These are phyloP conservation scores for Ibycter americanus DNA, from an alignment of 2,797 vertebrate genomes.

Conservation along the genomic window DNA sequence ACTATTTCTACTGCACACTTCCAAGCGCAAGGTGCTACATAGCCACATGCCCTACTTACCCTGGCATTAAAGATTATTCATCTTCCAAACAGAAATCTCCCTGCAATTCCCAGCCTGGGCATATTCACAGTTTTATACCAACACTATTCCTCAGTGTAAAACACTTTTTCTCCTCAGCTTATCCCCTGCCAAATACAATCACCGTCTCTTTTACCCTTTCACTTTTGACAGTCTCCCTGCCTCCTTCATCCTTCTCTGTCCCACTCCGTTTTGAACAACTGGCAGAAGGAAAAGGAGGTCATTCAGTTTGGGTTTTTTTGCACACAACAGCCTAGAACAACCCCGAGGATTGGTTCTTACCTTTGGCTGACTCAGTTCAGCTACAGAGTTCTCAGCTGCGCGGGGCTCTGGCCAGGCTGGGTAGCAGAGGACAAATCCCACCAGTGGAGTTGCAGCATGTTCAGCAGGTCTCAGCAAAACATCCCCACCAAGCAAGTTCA, in stretches of 20 bases:
- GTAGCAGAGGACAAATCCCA: not conserved
- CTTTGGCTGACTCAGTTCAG: not conserved
- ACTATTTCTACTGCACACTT: not conserved
- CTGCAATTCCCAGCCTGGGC: not conserved
- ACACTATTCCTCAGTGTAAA: not conserved
- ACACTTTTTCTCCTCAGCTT: too few relatives aligned
- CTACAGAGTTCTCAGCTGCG: not conserved
- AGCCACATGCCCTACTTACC: too few relatives aligned
- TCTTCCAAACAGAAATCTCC: not conserved
- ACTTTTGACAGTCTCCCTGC: not conserved
- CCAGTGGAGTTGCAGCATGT: accelerated
- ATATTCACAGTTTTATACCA: not conserved
- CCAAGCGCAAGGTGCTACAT: accelerated
- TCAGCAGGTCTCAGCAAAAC: not conserved
- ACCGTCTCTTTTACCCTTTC: not conserved
- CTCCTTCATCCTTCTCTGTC: not conserved
- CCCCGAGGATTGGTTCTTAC: not conserved
- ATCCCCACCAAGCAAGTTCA: not conserved
- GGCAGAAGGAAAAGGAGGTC: not conserved
- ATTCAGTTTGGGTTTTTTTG: not conserved
- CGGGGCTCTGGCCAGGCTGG: accelerated
- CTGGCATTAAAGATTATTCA: not conserved
- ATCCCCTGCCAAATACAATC: not conserved
- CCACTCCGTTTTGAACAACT: not conserved
- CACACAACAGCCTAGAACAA: not conserved